A percentile compares a stretch with the other conserved stretches of the same genome.
Conservation (phyloP, 1,140 invertebrate genomes). For the Chlorops oryzae region DNA sequence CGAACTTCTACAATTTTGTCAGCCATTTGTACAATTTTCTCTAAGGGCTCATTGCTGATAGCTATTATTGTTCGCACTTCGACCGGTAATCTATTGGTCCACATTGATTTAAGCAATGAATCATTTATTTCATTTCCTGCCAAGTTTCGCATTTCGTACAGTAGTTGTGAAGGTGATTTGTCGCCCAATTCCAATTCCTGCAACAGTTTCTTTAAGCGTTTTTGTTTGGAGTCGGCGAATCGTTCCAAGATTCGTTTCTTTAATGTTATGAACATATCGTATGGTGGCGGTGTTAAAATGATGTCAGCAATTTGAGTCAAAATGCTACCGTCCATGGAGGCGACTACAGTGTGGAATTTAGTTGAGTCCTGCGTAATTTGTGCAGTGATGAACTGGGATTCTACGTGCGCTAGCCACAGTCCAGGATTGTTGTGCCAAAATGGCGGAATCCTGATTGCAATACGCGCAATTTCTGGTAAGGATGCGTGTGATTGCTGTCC, state of each 20-base stretch:
- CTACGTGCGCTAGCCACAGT: background rate
- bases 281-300: background rate
- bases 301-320: background rate
- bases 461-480: too few species aligned
- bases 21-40: too few species aligned
- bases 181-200: background rate
- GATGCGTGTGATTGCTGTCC: too few species aligned
- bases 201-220: background rate
- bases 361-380: background rate
- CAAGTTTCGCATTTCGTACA: too few species aligned
- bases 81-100: too few species aligned
- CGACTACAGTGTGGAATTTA: slow-evolving; percentile 3
- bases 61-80: too few species aligned
- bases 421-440: background rate
- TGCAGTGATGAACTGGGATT: background rate
- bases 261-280: background rate
- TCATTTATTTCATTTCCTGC: too few species aligned
- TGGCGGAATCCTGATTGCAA: background rate
- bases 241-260: background rate
- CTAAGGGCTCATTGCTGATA: too few species aligned
- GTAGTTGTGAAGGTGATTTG: too few species aligned
- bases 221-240: too few species aligned
- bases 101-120: background rate
- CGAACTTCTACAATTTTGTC: too few species aligned
- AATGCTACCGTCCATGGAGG: slow-evolving; percentile 2